Evolutionary conservation across 2,888 invertebrate genomes (phyloP), one percentile per base, ranked within the genome.

Genomic region (Drosophila quinaria): DNA sequence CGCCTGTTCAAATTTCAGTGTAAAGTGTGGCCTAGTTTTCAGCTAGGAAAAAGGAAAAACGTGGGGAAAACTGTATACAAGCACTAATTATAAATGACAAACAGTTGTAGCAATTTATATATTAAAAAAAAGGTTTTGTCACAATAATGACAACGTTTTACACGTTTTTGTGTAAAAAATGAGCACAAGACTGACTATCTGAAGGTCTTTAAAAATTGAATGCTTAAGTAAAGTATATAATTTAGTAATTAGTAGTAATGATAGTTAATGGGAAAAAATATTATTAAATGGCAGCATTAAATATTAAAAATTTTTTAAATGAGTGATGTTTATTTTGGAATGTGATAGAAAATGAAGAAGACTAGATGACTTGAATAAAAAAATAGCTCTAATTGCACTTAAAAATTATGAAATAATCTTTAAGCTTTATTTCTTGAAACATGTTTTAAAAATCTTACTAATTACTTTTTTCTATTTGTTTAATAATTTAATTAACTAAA

Each of bases 1-100:
- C 4, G 70, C 76, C 66, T 71, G 62, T 70, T 63, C 55, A 71
- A 80, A 74, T 72, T 70, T 72, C 65, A 68, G 61, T 69, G 39
- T 5, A 58, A 73, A 70, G 50, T 50, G 51, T 75, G 71, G 25
- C 74, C 70, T 61, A 80, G 67, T 70, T 76, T 66, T 66, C 29
- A 15, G 44, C 52, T 42, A 3, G 37, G 41, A 31, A 10, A 17
- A 25, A 11, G 17, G 35, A 17, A 42, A 55, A 44, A 31, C 37
- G 29, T 22, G 22, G 22, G 25, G 8, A 19, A 39, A 37, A 25
- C 35, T 10, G 39, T 29, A 31, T 31, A 54, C 31, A 50, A 31
- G 17, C 49, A 13, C 49, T 19, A 33, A 13, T 50, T 31, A 11
- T 19, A 50, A 19, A 49, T 17, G 31, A 15, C 47, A 31, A 31